A percentile compares a stretch with the other conserved stretches of the same genome.
These are phyloP conservation scores for Leucophenga varia DNA, from an alignment of 1,140 invertebrate genomes.

Conservation along the genomic window DNA sequence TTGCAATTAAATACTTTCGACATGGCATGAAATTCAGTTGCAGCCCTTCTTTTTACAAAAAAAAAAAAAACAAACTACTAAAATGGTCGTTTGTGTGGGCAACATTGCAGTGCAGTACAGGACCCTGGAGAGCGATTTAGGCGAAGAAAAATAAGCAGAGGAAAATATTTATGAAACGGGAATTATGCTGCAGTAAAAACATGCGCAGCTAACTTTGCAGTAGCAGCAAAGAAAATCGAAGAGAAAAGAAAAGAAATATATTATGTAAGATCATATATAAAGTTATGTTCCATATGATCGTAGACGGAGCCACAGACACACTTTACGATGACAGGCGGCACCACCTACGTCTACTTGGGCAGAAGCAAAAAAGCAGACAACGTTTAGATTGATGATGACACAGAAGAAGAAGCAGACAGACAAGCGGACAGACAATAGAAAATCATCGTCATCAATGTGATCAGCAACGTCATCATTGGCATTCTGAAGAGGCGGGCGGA, in stretches of 20 bases:
- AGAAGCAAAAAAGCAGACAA: constrained; percentile 14
- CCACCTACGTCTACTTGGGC: constrained; percentile 37
- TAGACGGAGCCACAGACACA: constrained; percentile 42
- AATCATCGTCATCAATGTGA: too few species aligned
- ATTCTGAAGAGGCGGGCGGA: not conserved
- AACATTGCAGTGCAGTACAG: constrained; percentile 2
- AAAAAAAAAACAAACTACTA: too few species aligned
- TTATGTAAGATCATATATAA: too few species aligned
- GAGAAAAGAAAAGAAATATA: constrained; percentile 23
- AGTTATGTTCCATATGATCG: constrained; percentile 2
- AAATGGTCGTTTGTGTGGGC: too few species aligned
- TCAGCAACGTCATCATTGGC: too few species aligned
- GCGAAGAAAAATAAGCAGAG: too few species aligned
- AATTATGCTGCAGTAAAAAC: constrained; percentile 36
- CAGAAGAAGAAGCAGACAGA: constrained; percentile 2
- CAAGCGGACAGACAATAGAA: not conserved
- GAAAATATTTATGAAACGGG: constrained; percentile 50
- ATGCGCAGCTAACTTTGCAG: constrained; percentile 2
- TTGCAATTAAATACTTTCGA: constrained; percentile 53
- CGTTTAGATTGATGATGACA: constrained; percentile 10
- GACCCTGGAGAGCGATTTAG: constrained; percentile 32
- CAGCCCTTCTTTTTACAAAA: constrained; percentile 33
- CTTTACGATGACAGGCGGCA: constrained; percentile 55
- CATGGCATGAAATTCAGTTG: constrained; percentile 52
- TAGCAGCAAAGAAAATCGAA: constrained; percentile 26